phyloP scores from a whole-genome alignment of 2,888 invertebrate genomes.

The Tricholauxania praeusta region DNA sequence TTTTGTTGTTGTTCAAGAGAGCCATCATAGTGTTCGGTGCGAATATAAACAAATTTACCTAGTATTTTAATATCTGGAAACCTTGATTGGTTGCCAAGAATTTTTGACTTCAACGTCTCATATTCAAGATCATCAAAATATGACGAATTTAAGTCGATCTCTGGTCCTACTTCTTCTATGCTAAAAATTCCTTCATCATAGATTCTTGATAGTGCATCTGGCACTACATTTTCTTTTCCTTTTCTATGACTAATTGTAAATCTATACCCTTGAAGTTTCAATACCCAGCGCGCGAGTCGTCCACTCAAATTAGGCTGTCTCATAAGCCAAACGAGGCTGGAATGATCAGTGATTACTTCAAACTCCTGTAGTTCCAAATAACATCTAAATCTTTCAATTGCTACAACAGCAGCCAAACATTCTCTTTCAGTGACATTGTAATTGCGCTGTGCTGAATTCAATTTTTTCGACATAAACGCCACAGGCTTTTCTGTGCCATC shows the following conservation, averaged over 20 bases:
- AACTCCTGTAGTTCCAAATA: conserved; percentile 33
- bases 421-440: neutral
- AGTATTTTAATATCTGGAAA: conserved; percentile 4
- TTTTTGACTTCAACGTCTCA: neutral
- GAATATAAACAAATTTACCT: neutral
- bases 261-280: conserved; percentile 37
- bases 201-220: no score
- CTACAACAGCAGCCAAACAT: conserved; percentile 19
- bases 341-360: conserved; percentile 15
- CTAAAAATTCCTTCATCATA: conserved; percentile 23
- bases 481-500: conserved; percentile 16
- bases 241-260: conserved; percentile 44
- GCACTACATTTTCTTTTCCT: conserved; percentile 45
- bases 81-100: neutral
- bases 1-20: neutral
- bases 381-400: conserved; percentile 30
- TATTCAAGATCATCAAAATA: neutral
- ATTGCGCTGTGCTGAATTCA: no score
- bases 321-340: conserved; percentile 45
- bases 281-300: conserved; percentile 46
- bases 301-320: conserved; percentile 49
- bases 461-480: neutral
- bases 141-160: conserved; percentile 2
- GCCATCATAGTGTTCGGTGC: neutral
- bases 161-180: neutral